These are phyloP conservation scores for Autographa gamma DNA, from an alignment of 2,888 invertebrate species.

Conservation along the genomic window DNA sequence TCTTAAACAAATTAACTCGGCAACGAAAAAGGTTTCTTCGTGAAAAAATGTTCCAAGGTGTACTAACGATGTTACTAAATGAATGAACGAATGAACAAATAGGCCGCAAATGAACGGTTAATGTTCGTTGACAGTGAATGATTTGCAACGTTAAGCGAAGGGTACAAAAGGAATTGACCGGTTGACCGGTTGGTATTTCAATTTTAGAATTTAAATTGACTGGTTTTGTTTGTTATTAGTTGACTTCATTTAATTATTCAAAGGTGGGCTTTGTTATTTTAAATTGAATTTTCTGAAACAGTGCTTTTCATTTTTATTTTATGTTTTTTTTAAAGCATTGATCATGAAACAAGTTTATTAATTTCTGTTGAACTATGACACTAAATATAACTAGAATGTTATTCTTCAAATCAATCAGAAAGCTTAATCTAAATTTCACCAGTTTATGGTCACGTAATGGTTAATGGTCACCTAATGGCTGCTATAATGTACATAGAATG, in stretches of 20 bases:
- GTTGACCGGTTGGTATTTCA: conserved; percentile 48
- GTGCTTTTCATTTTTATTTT: background rate
- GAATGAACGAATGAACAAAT: conserved; percentile 76
- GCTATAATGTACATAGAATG: too few relatives aligned
- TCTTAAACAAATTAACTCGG: conserved; percentile 75
- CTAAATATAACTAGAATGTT: too few relatives aligned
- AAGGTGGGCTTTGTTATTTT: conserved; percentile 2
- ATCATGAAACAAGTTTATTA: too few relatives aligned
- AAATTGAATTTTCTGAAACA: background rate
- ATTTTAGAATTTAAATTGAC: conserved; percentile 55
- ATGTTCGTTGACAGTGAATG: conserved; percentile 77
- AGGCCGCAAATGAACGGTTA: conserved; percentile 71
- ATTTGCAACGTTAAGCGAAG: conserved; percentile 67
- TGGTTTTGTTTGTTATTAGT: conserved; percentile 37
- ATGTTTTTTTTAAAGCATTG: background rate
- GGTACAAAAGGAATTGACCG: conserved; percentile 66
- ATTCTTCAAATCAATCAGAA: too few relatives aligned
- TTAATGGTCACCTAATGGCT: too few relatives aligned
- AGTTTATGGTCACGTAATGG: too few relatives aligned
- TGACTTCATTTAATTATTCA: background rate
- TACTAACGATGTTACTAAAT: conserved; percentile 73
- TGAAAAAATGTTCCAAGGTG: conserved; percentile 56
- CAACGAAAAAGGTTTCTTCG: conserved; percentile 58
- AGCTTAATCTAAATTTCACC: too few relatives aligned
- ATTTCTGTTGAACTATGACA: too few relatives aligned